These are phyloP conservation scores for Drosophila bocqueti DNA, from an alignment of 1,140 invertebrate genomes.

Conservation along the genomic window DNA sequence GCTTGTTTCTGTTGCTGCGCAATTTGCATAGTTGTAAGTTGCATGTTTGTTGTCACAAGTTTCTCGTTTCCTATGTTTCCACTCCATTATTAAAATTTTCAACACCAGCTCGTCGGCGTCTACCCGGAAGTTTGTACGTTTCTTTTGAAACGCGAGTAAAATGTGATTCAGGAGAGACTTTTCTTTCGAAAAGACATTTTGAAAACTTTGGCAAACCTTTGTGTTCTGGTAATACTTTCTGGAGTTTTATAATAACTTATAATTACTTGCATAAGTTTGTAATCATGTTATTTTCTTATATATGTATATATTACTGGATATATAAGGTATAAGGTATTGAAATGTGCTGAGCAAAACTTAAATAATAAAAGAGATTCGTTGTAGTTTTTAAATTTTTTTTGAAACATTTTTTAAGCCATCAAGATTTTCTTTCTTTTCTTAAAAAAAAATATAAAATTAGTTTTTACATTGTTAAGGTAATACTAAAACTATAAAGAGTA, in stretches of 20 bases:
- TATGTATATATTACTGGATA: neutral
- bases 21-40: conserved; percentile 80
- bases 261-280: neutral
- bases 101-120: neutral
- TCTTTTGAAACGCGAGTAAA: conserved; percentile 3
- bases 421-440: too few species aligned
- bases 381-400: too few species aligned
- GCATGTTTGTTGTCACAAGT: conserved; percentile 50
- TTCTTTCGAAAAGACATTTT: neutral
- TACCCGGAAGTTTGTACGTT: conserved; percentile 23
- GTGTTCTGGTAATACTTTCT: neutral
- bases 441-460: too few species aligned
- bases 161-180: neutral
- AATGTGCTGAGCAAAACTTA: too few species aligned
- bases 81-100: conserved; percentile 27
- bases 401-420: too few species aligned
- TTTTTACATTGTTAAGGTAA: too few species aligned
- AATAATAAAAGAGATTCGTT: too few species aligned
- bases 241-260: neutral
- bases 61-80: conserved; percentile 43
- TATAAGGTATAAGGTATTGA: too few species aligned
- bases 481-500: too few species aligned
- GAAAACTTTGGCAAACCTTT: neutral
- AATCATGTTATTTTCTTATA: neutral
- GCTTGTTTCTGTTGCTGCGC: conserved; percentile 54